phyloP scores from a whole-genome alignment of 2,797 vertebrate species.

The Coluber constrictor region DNA sequence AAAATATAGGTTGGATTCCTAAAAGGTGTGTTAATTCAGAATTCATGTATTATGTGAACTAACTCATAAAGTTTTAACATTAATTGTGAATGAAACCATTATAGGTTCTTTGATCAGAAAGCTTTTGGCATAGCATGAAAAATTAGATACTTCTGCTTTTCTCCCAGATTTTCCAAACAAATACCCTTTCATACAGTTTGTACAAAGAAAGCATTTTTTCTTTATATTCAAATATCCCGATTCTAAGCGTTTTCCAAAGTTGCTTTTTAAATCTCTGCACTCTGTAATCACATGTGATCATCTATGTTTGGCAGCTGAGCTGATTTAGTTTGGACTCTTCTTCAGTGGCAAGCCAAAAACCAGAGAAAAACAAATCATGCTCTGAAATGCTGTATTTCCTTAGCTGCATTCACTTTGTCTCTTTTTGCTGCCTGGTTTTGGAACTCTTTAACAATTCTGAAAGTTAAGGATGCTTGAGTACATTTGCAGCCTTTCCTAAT shows the following conservation, averaged over 20 bases:
- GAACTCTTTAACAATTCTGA: background rate
- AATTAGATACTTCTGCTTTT: background rate
- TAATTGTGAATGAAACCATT: background rate
- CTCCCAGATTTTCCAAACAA: background rate
- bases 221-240: background rate
- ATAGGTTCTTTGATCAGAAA: background rate
- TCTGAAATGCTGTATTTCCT: background rate
- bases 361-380: background rate
- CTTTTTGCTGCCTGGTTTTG: background rate
- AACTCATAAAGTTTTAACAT: background rate
- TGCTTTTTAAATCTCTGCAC: background rate
- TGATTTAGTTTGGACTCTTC: background rate
- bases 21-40: background rate
- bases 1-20: background rate
- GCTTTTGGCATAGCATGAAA: background rate
- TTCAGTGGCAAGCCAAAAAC: background rate
- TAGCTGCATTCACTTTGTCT: background rate
- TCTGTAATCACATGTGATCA: background rate
- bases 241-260: background rate
- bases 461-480: background rate
- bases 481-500: background rate
- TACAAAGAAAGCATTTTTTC: background rate
- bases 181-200: background rate
- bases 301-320: background rate
- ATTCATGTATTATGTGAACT: background rate